Conservation (phyloP, 2,113 vertebrate species). For the Halcyon senegalensis region DNA sequence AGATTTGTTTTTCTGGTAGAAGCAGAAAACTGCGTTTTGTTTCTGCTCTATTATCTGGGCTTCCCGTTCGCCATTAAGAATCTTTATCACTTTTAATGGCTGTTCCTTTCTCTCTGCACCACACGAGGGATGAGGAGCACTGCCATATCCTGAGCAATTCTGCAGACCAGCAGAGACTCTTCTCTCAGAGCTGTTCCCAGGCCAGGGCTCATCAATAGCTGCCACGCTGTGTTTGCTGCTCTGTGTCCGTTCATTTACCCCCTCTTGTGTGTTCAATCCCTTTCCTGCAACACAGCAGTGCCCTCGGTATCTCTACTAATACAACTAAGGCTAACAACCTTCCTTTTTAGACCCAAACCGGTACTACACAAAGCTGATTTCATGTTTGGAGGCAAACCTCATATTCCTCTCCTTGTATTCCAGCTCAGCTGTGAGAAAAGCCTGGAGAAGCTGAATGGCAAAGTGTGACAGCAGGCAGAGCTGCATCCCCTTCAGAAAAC, state of each 20-base stretch:
- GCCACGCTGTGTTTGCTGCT: neutral
- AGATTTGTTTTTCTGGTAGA: neutral
- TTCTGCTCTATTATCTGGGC: neutral
- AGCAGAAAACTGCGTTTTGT: neutral
- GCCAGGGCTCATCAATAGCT: neutral
- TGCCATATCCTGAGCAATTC: neutral
- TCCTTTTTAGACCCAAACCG: neutral
- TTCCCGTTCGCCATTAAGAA: constrained; percentile 20
- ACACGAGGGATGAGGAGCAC: neutral
- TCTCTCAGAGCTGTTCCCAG: neutral
- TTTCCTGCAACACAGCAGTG: neutral
- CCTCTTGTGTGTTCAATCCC: neutral
- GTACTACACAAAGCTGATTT: neutral
- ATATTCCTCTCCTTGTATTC: neutral
- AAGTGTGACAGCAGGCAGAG: neutral
- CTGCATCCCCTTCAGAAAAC: neutral
- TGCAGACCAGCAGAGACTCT: neutral
- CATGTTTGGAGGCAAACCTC: neutral
- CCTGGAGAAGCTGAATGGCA: neutral
- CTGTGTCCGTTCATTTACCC: neutral
- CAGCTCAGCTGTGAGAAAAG: neutral
- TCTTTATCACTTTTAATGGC: constrained; percentile 11
- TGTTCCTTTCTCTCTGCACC: neutral
- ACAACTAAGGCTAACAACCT: neutral
- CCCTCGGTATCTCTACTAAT: neutral